A percentile compares a stretch with the other conserved stretches of the same genome.
These are phyloP conservation scores for Meriones unguiculatus DNA, from an alignment of 2,113 vertebrate species.

Conservation along the genomic window DNA sequence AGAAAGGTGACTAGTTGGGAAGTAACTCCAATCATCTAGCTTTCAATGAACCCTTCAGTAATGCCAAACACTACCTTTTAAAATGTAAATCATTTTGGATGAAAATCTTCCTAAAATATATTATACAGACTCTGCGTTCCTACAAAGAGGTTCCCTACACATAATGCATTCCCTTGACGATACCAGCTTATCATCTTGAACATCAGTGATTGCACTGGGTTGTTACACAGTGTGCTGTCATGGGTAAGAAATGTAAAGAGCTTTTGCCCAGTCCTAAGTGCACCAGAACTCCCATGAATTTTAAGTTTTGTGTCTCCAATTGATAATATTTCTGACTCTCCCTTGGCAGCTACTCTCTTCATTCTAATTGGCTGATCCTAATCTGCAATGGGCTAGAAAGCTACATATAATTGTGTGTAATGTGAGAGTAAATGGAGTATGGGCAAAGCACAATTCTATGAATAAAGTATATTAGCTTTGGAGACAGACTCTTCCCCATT, in stretches of 20 bases:
- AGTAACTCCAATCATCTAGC: conserved; percentile 36
- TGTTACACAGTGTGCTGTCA: conserved; percentile 65
- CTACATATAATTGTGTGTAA: conserved; percentile 75
- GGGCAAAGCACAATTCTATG: conserved; percentile 50
- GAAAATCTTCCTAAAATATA: conserved; percentile 64
- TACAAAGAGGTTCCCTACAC: conserved; percentile 33
- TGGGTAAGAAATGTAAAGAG: conserved; percentile 59
- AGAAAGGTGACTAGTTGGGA: conserved; percentile 14
- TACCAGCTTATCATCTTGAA: conserved; percentile 41
- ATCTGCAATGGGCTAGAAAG: conserved; percentile 73
- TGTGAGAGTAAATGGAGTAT: conserved; percentile 70
- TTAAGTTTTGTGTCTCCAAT: conserved; percentile 71
- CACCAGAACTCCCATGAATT: conserved; percentile 60
- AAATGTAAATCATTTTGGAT: conserved; percentile 70
- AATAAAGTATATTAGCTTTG: conserved; percentile 65
- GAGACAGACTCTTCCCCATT: background rate
- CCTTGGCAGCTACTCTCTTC: conserved; percentile 54
- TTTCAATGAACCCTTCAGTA: conserved; percentile 66
- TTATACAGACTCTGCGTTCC: conserved; percentile 65
- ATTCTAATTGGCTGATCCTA: conserved; percentile 77
- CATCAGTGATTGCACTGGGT: conserved; percentile 56
- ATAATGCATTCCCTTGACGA: background rate
- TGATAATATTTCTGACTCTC: conserved; percentile 68
- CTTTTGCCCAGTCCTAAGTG: conserved; percentile 32
- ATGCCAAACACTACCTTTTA: conserved; percentile 56